A percentile compares a stretch with the other conserved stretches of the same genome.
Evolutionary conservation across 2,888 invertebrate genomes (phyloP).

Genomic region (Graphium colonna): DNA sequence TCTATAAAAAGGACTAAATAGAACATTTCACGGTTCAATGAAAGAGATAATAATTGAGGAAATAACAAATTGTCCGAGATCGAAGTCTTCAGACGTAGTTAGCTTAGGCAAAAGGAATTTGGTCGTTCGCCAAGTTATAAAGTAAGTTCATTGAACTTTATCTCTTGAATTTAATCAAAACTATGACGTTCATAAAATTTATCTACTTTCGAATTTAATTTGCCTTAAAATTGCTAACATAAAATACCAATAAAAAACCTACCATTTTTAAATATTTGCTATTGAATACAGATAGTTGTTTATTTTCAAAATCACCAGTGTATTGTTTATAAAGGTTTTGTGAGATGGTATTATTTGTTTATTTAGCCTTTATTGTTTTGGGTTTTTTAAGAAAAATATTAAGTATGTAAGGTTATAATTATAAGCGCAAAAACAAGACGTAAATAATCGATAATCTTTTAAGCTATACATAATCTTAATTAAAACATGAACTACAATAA

Average conservation of each 20-base stretch:
- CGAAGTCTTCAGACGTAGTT: constrained; percentile 3
- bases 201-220: not conserved
- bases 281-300: too few species aligned
- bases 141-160: constrained; percentile 17
- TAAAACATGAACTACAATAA: not conserved
- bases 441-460: not conserved
- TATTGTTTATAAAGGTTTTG: too few species aligned
- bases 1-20: not conserved
- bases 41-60: constrained; percentile 14
- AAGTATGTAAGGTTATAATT: not conserved
- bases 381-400: too few species aligned
- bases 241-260: not conserved
- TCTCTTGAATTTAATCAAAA: not conserved
- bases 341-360: too few species aligned
- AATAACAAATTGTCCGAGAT: constrained; percentile 13
- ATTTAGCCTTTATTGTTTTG: too few species aligned
- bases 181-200: too few species aligned
- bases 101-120: constrained; percentile 5
- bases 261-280: too few species aligned
- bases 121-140: constrained; percentile 11
- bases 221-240: not conserved
- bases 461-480: not conserved
- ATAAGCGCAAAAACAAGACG: not conserved
- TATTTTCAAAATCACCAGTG: too few species aligned
- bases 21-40: constrained; percentile 3